Percentiles rank a stretch among this genome's conserved stretches.
Conservation (phyloP, 2,797 vertebrate genomes). For the Alfaro cultratus region DNA sequence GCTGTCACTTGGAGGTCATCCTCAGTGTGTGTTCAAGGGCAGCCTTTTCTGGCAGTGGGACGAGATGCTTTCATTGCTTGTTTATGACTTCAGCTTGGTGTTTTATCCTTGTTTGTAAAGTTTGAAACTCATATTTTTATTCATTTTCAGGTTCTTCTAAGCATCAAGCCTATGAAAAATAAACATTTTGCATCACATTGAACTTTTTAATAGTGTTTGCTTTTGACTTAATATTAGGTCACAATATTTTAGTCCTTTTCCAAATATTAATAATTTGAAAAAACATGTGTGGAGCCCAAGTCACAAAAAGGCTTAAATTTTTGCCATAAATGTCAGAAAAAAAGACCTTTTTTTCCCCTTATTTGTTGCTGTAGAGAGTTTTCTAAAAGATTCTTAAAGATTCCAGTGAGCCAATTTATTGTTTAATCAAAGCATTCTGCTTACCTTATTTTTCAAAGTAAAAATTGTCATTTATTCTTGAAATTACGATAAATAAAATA, state of each 20-base stretch:
- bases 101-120: not conserved
- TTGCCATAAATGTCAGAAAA: not conserved
- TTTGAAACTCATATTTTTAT: not conserved
- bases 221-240: not conserved
- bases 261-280: not conserved
- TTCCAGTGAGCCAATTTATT: too few species aligned
- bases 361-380: not conserved
- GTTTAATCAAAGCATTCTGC: not conserved
- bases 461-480: not conserved
- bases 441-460: not conserved
- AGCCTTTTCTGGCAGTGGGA: not conserved
- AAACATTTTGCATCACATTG: not conserved
- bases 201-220: not conserved
- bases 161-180: not conserved
- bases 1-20: not conserved
- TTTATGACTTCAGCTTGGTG: not conserved
- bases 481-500: too few species aligned
- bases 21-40: not conserved
- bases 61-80: not conserved
- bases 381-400: not conserved
- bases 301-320: not conserved
- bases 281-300: not conserved
- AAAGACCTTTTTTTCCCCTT: not conserved
- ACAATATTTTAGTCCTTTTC: not conserved
- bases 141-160: not conserved